Percentiles rank a stretch among this genome's conserved stretches.
Evolutionary conservation across 2,113 vertebrate genomes (phyloP).

Genomic region (Tachycineta bicolor): DNA sequence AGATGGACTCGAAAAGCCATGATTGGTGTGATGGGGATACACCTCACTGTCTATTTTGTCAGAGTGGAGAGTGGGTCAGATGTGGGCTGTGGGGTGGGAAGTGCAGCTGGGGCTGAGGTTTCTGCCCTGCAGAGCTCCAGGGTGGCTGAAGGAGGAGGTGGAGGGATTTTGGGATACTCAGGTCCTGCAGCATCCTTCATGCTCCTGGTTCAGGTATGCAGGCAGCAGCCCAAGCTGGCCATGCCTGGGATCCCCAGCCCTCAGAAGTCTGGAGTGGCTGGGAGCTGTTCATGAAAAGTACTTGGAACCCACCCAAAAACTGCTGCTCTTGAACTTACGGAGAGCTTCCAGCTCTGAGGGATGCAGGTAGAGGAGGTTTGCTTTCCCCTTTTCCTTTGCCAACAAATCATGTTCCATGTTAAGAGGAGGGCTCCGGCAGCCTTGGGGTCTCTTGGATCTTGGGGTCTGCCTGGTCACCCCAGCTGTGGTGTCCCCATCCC

Average conservation of each 20-base stretch:
- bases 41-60: neutral
- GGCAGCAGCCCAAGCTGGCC: neutral
- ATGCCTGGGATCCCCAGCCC: neutral
- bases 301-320: neutral
- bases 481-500: neutral
- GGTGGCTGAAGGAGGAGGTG: neutral
- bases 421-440: neutral
- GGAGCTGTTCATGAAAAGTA: neutral
- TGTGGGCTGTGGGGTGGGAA: neutral
- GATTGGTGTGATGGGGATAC: rapidly evolving
- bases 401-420: rapidly evolving
- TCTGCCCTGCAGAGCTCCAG: neutral
- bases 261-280: neutral
- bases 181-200: neutral
- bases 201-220: rapidly evolving
- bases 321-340: neutral
- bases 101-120: neutral
- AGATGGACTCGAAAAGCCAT: neutral
- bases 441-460: neutral
- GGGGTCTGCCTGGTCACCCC: neutral
- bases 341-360: neutral
- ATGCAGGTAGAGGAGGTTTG: neutral
- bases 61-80: neutral
- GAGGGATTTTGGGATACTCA: neutral
- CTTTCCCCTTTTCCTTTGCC: neutral